Evolutionary conservation across 2,888 invertebrate species (phyloP), one percentile per base, ranked within the genome.

Genomic region (Drosophila colorata): DNA sequence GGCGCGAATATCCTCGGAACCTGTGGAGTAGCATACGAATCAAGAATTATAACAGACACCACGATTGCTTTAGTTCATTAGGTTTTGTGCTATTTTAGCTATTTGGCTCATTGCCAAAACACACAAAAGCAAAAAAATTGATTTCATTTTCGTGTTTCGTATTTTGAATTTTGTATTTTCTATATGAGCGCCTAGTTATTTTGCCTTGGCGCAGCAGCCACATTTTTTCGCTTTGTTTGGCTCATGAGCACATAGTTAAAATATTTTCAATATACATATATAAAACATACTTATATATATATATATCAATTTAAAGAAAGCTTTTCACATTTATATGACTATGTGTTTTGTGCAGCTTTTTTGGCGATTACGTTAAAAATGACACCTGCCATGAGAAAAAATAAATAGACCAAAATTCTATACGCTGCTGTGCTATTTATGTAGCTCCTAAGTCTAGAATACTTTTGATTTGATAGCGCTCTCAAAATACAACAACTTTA

Each of bases 1-100:
- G 86, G 97, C 97, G 92, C 96, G 95, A 93, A 97, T 96, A 93
- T 97, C 97, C 93, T 97, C 97, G 91, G 97, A 97, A 93, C 97
- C 97, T 97, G 58, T 40, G 16, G 14, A 44, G 23, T 3, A 7
- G 11, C 2, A n/a, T 1, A 20, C 5, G 46, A 4, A 20, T 11
- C 9, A 40, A 9, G 33, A 28, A 37, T 75, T 49, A 33, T 46
- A 46, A 31, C 5, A 46, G 11, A 28, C 9, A 31, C n/a, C n/a
- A 8, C 11, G 8, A 51, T 40, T 46, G 44, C 13, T 46, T 80
- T 73, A 87, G 72, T 88, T 87, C 75, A 84, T 71, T 73, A 33
- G 69, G 65, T 66, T 83, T 64, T 74, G 59, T 57, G 72, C 69
- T 87, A 84, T 87, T 88, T 75, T 51, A 57, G 74, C 60, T 66